Percentiles rank a stretch among this genome's conserved stretches.
Conservation (phyloP, 2,797 vertebrate species). For the Hafferia zeledoni region DNA sequence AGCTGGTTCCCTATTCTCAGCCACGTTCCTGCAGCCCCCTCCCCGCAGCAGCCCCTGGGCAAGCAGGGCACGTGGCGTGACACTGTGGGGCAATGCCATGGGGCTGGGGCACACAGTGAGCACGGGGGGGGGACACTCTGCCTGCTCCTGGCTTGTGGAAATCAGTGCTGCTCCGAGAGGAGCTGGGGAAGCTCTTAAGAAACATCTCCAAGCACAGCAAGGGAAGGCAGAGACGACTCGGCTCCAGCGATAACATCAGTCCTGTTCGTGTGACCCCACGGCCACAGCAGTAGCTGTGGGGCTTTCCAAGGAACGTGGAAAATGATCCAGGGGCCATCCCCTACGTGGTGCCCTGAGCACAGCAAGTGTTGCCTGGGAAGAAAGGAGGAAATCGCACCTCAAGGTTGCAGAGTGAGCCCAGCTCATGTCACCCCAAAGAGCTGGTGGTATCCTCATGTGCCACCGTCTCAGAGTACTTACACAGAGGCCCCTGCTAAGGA, state of each 20-base stretch:
- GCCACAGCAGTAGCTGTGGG: neutral
- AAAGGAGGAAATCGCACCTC: neutral
- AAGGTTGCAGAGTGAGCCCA: neutral
- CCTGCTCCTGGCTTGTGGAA: neutral
- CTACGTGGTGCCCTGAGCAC: neutral
- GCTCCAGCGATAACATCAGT: neutral
- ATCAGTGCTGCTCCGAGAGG: fast-evolving
- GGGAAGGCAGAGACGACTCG: fast-evolving
- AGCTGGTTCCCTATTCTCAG: fast-evolving
- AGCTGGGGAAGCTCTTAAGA: neutral
- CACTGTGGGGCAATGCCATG: fast-evolving
- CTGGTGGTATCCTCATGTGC: neutral
- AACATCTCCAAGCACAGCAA: fast-evolving
- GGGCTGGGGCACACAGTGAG: fast-evolving
- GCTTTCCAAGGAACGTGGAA: neutral
- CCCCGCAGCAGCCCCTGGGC: neutral
- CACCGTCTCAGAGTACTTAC: neutral
- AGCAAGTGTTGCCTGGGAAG: neutral
- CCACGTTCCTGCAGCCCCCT: neutral
- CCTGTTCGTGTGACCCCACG: fast-evolving
- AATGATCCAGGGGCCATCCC: neutral
- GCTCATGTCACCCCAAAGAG: neutral
- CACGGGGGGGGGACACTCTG: neutral
- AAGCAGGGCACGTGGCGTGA: fast-evolving
- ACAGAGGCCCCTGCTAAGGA: neutral